These are phyloP conservation scores for Oenanthe melanoleuca DNA, from an alignment of 2,113 vertebrate genomes.

Conservation along the genomic window DNA sequence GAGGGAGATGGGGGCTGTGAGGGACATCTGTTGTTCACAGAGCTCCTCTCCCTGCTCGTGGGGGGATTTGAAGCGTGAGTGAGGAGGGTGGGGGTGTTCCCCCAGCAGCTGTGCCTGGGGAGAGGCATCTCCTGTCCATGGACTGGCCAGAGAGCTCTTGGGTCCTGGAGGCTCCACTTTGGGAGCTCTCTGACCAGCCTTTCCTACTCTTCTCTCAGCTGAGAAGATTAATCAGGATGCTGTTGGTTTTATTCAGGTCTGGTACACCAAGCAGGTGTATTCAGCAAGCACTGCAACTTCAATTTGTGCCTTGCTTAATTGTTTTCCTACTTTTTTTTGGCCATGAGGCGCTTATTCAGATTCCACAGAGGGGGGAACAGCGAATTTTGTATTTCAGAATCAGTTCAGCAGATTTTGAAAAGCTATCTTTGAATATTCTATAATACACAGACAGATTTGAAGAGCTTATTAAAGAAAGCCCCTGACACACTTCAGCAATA, in stretches of 20 bases:
- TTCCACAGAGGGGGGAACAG: neutral
- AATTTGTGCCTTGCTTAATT: neutral
- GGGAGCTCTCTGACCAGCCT: neutral
- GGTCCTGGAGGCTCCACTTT: rapidly evolving
- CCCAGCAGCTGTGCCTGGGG: neutral
- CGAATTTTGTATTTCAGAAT: slow-evolving; percentile 43
- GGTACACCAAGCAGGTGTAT: neutral
- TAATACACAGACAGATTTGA: slow-evolving; percentile 75
- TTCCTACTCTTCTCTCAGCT: neutral
- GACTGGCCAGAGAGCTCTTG: rapidly evolving
- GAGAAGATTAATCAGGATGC: neutral
- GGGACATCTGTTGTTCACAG: slow-evolving; percentile 54
- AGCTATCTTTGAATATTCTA: slow-evolving; percentile 70
- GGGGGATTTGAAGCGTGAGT: neutral
- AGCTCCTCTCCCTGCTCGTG: neutral
- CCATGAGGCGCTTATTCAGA: rapidly evolving
- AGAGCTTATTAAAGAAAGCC: slow-evolving; percentile 78
- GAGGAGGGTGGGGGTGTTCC: neutral
- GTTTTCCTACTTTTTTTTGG: neutral
- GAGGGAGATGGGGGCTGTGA: neutral
- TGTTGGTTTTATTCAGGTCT: neutral
- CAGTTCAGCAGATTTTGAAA: slow-evolving; percentile 40
- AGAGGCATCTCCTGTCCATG: rapidly evolving
- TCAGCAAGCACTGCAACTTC: neutral
- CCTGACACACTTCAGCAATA: slow-evolving; percentile 79